phyloP scores from a whole-genome alignment of 2,888 invertebrate genomes.

The Dioctria rufipes region DNA sequence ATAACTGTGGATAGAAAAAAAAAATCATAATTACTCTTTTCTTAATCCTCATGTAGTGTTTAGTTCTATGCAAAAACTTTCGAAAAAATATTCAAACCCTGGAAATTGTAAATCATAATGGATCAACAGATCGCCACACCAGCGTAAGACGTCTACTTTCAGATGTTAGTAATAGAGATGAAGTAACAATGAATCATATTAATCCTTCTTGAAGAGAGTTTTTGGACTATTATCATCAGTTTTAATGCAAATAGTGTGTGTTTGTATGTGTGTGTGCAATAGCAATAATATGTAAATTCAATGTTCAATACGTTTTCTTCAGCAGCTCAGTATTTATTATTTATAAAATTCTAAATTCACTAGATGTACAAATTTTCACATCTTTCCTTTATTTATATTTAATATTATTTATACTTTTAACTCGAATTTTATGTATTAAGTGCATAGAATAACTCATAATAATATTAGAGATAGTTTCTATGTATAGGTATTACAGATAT shows the following conservation, averaged over 20 bases:
- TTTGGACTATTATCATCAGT: too few species aligned
- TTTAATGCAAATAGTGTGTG: not conserved
- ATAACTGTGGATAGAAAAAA: not conserved
- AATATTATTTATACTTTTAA: constrained; percentile 39
- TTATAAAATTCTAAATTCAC: constrained; percentile 25
- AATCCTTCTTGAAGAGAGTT: constrained; percentile 25
- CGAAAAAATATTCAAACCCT: constrained; percentile 33
- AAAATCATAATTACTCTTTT: constrained; percentile 19
- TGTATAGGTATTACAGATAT: not conserved
- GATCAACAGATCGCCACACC: constrained; percentile 66
- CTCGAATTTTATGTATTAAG: constrained; percentile 6
- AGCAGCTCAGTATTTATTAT: constrained; percentile 36
- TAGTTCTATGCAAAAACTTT: constrained; percentile 59
- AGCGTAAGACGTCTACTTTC: constrained; percentile 72
- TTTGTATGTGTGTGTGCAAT: constrained; percentile 3
- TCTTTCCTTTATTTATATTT: constrained; percentile 30
- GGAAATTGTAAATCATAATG: constrained; percentile 57
- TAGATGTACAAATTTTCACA: constrained; percentile 44
- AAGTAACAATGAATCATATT: constrained; percentile 57
- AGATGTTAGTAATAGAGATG: constrained; percentile 61
- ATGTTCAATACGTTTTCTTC: not conserved
- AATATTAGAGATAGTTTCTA: not conserved
- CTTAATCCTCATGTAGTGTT: constrained; percentile 50
- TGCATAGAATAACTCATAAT: not conserved
- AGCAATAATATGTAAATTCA: not conserved